Evolutionary conservation across 2,888 invertebrate genomes (phyloP).

Genomic region (Seira musarum): DNA sequence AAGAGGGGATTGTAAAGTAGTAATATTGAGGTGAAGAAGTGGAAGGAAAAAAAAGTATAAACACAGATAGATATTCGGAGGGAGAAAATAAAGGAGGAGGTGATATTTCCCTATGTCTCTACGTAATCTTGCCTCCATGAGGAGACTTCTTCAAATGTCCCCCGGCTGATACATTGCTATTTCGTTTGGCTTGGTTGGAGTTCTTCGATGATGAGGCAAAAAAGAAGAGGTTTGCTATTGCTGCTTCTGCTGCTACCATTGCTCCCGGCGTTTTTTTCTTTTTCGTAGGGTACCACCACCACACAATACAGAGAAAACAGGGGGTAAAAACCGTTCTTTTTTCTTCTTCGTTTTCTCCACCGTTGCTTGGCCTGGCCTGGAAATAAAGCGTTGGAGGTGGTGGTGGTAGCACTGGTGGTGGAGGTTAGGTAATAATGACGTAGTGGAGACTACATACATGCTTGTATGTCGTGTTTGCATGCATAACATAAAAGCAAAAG

Average conservation of each 20-base stretch:
- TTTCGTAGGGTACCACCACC: neutral
- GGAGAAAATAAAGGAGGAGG: slow-evolving; percentile 2
- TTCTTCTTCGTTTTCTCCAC: no score
- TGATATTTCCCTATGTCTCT: slow-evolving; percentile 9
- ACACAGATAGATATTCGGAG: no score
- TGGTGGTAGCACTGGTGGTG: slow-evolving; percentile 16
- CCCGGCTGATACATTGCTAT: slow-evolving; percentile 49
- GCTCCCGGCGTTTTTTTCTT: neutral
- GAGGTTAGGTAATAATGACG: neutral
- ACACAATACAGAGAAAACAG: neutral
- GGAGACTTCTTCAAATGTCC: slow-evolving; percentile 37
- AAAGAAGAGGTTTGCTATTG: slow-evolving; percentile 8
- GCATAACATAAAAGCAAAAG: slow-evolving; percentile 5
- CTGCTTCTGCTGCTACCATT: slow-evolving; percentile 17
- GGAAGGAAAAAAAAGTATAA: neutral
- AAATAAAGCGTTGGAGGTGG: slow-evolving; percentile 2
- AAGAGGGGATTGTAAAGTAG: neutral
- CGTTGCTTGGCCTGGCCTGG: slow-evolving; percentile 16
- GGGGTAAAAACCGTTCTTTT: neutral
- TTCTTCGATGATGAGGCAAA: slow-evolving; percentile 5
- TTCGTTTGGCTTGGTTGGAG: slow-evolving; percentile 51
- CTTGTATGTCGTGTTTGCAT: slow-evolving; percentile 5
- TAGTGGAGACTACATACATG: neutral
- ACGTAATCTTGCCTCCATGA: slow-evolving; percentile 50
- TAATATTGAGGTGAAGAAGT: neutral